Conservation (phyloP, 2,113 vertebrate species). For the Rhineura floridana region DNA sequence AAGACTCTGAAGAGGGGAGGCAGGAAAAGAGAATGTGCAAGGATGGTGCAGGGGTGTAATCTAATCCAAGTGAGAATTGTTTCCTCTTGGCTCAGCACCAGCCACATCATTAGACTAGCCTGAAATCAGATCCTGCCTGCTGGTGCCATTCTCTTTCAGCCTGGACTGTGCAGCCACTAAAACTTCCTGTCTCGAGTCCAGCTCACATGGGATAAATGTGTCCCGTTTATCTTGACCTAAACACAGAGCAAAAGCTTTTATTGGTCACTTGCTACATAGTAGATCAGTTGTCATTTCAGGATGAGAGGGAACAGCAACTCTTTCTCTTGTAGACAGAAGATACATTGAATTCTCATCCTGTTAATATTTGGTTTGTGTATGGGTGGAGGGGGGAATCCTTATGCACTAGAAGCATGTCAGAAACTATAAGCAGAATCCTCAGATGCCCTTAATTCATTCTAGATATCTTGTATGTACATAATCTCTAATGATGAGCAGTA, state of each 20-base stretch:
- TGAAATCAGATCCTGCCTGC: slow-evolving; percentile 53
- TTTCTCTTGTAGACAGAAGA: slow-evolving; percentile 62
- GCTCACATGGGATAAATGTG: slow-evolving; percentile 31
- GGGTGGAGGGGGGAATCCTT: not conserved
- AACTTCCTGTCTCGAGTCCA: slow-evolving; percentile 40
- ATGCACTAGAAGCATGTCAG: slow-evolving; percentile 5
- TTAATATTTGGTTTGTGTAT: slow-evolving; percentile 41
- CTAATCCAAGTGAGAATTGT: slow-evolving; percentile 37
- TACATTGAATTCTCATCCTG: slow-evolving; percentile 33
- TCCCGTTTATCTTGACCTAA: slow-evolving; percentile 46
- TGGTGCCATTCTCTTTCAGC: slow-evolving; percentile 44
- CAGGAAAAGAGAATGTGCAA: not conserved
- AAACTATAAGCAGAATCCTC: slow-evolving; percentile 40
- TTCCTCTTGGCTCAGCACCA: slow-evolving; percentile 52
- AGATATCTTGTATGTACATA: not conserved
- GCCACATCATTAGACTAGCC: slow-evolving; percentile 9
- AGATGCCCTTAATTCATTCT: slow-evolving; percentile 28
- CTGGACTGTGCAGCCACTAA: slow-evolving; percentile 17
- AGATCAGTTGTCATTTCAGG: slow-evolving; percentile 50
- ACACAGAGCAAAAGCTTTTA: slow-evolving; percentile 54
- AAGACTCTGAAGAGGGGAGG: not conserved
- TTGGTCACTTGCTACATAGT: slow-evolving; percentile 58
- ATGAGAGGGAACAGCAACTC: not conserved
- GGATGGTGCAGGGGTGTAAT: slow-evolving; percentile 12
- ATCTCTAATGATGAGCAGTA: slow-evolving; percentile 2